These are phyloP conservation scores for Tolmerus cingulatus DNA, from an alignment of 2,888 invertebrate species.

Conservation along the genomic window DNA sequence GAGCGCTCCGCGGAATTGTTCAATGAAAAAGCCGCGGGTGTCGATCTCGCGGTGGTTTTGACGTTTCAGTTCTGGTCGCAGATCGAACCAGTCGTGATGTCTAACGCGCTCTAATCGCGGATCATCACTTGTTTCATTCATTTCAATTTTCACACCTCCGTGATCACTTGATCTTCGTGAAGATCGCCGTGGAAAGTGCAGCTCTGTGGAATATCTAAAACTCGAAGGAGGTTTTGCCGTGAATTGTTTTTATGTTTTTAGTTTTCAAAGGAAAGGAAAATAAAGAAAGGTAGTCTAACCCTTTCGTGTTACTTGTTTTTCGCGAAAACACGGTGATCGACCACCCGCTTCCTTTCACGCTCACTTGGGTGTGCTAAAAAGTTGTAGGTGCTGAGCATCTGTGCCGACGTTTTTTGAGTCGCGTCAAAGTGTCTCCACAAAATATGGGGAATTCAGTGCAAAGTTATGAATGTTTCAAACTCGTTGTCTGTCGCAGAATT, in stretches of 20 bases:
- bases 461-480: not conserved
- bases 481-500: not conserved
- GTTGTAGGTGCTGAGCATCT: conserved; percentile 15
- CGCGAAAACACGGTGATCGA: not conserved
- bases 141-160: not conserved
- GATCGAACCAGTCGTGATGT: conserved; percentile 2
- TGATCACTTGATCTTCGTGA: not conserved
- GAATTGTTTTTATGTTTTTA: not conserved
- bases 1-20: not conserved
- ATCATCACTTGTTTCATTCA: not conserved
- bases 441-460: not conserved
- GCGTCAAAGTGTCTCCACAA: conserved; percentile 1
- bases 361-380: not conserved
- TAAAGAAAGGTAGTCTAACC: not conserved
- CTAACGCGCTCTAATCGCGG: not conserved
- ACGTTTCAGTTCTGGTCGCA: conserved; percentile 15
- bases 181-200: not conserved
- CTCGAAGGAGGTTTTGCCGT: not conserved
- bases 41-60: not conserved
- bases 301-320: not conserved
- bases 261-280: not conserved
- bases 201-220: not conserved
- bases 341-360: not conserved
- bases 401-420: not conserved
- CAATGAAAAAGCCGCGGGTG: conserved; percentile 1